Conservation (phyloP, 2,797 vertebrate genomes). For the Tympanoctomys barrerae region DNA sequence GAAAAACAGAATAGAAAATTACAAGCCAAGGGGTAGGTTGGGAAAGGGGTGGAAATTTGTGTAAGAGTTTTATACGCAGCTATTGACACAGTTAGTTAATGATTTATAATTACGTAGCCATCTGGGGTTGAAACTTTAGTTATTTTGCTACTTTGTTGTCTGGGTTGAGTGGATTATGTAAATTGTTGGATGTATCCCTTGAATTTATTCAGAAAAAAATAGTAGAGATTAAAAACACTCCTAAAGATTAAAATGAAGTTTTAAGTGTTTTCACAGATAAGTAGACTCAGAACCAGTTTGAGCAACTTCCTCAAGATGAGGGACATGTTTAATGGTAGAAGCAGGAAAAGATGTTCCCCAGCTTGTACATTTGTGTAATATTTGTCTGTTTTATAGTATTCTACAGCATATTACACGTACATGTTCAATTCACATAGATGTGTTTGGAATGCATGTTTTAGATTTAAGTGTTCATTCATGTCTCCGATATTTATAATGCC, state of each 20-base stretch:
- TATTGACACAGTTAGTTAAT: not conserved
- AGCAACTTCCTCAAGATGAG: conserved; percentile 1
- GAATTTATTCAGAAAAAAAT: conserved; percentile 57
- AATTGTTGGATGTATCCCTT: not conserved
- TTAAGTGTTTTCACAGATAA: conserved; percentile 26
- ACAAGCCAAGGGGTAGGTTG: not conserved
- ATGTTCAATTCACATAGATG: not conserved
- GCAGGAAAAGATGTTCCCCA: not conserved
- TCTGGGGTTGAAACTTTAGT: conserved; percentile 8
- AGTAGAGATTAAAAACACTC: not conserved
- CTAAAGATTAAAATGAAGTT: conserved; percentile 29
- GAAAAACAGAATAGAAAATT: conserved; percentile 43
- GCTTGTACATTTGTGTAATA: too few relatives aligned
- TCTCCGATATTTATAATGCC: not conserved
- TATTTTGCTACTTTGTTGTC: conserved; percentile 43
- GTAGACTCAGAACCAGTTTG: not conserved
- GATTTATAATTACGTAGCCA: not conserved
- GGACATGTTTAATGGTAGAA: not conserved
- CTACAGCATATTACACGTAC: not conserved
- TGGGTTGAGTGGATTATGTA: not conserved
- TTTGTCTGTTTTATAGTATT: conserved; percentile 12
- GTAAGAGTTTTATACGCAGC: not conserved
- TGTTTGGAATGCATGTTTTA: not conserved
- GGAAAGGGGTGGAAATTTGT: not conserved
- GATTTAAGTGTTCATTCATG: not conserved